Evolutionary conservation across 2,888 invertebrate genomes (phyloP), one percentile per base, ranked within the genome.

Genomic region (Candidula unifasciata): DNA sequence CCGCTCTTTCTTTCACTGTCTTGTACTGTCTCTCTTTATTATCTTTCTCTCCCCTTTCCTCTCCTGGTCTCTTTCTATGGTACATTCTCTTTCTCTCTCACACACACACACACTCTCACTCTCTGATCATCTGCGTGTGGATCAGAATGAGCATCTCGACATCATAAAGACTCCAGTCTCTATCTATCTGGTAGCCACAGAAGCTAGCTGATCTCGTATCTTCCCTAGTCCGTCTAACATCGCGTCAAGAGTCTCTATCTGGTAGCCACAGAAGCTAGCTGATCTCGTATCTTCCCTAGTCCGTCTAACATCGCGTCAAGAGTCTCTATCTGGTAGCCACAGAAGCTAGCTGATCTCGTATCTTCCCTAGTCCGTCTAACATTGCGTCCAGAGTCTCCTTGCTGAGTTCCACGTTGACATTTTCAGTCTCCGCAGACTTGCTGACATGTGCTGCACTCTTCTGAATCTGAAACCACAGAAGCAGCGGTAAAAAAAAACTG

Each of bases 291-390:
- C 88, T 93, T 93, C 60, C 92, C 91, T 37, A 93, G 89, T 78
- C 93, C 93, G 87, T 93, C 92, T 79, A 93, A 88, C 92, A 93
- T 93, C n/a, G 93, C 93, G 83, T 93, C 92, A n/a, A n/a, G 0
- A 18, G 21, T 5, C 8, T 69, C 52, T 88, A 91, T 90, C 90
- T 87, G 74, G 89, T 90, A n/a, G 93, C 91, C 1, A 93, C 92
- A 37, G 93, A 93, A 8, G 91, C 91, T 10, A 93, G 88, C 81
- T 93, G 93, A 86, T 93, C 93, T 66, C 93, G 87, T 68, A 93
- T 93, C 88, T 93, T 93, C 60, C 92, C 91, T 37, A 93, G 89
- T 79, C 93, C 93, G 87, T 93, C 92, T 79, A 93, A 88, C 92
- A 93, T 93, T 24, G 93, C 93, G 83, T 93, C 92, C 80, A 93